These are phyloP conservation scores for Temnopleurus reevesii DNA, from an alignment of 53 echinoderm and acorn worm genomes.

Conservation along the genomic window DNA sequence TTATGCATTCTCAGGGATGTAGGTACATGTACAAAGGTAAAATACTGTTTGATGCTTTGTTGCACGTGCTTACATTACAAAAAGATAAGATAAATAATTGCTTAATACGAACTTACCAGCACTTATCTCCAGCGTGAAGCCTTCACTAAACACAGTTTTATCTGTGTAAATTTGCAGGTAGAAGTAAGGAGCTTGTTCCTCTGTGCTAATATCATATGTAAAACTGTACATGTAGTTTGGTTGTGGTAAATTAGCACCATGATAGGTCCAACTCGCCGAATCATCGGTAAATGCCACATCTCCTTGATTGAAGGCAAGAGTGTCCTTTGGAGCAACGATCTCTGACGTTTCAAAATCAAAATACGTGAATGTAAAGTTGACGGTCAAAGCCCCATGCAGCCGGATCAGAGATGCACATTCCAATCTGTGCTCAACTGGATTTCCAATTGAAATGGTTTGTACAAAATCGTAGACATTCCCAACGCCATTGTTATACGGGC, in stretches of 20 bases:
- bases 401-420: slow-evolving; percentile 52
- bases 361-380: slow-evolving; percentile 45
- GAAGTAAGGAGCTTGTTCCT: slow-evolving; percentile 10
- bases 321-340: slow-evolving; percentile 65
- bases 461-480: slow-evolving; percentile 7
- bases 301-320: neutral
- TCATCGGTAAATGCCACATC: neutral
- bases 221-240: neutral
- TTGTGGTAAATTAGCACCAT: neutral
- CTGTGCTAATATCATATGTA: no score
- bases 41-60: no score
- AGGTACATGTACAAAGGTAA: no score
- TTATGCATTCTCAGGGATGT: no score
- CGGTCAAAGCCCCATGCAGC: slow-evolving; percentile 60
- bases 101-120: slow-evolving; percentile 18
- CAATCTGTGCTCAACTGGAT: neutral
- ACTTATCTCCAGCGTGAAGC: neutral
- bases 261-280: no score
- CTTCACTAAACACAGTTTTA: slow-evolving; percentile 38
- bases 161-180: slow-evolving; percentile 51
- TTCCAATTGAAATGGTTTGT: neutral
- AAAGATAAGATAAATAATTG: no score
- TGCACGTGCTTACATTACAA: no score
- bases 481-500: neutral
- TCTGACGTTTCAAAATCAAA: slow-evolving; percentile 59